Base-by-base conservation (phyloP, 2,888 invertebrate species). In the Podotricha telesiphe region DNA sequence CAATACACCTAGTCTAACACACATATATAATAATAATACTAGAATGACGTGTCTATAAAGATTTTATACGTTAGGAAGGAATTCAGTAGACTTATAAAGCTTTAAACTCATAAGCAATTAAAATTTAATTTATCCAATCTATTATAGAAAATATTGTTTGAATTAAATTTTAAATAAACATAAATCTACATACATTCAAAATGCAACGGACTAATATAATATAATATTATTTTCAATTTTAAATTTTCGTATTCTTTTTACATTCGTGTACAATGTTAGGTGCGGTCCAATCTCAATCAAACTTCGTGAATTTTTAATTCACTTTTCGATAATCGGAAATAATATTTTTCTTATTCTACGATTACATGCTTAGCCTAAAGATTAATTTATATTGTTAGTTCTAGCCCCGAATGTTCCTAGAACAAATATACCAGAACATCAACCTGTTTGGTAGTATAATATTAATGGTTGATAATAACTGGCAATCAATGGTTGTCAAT, bases 181-280 rank as follows among this genome's bases (percentile, higher is more conserved):
- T 10, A 8, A 55, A 55, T 5, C 3, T 55, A 34, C 17, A 37
- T 55, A 34, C 17, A 37, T 55, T 34, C 28, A 55, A 17, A 34
- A 55, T 55, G n/a, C 34, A 55, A 55, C 55, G 34, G 55, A 34
- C 34, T 17, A 17, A 37, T 55, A 34, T 17, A 37, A 6, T 19
- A 67, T n/a, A 28, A 40, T 45, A 13, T 2, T 17, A 34, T 47
- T 13, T 47, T 37, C 0, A 17, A 48, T 34, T n/a, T 47, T 48
- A 17, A n/a, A 62, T 22, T 5, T 45, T 59, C 61, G 65, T 55
- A 22, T 47, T 65, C 34, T 65, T 65, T 66, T 47, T 73, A 72
- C 59, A 70, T 56, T 68, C 69, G 66, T 75, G 74, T 75, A 75
- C 74, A 71, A 62, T 55, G 11, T 48, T 74, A 75, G 74, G 74